Evolutionary conservation across 2,888 invertebrate genomes (phyloP).

Genomic region (Lycocerus yunnanus): DNA sequence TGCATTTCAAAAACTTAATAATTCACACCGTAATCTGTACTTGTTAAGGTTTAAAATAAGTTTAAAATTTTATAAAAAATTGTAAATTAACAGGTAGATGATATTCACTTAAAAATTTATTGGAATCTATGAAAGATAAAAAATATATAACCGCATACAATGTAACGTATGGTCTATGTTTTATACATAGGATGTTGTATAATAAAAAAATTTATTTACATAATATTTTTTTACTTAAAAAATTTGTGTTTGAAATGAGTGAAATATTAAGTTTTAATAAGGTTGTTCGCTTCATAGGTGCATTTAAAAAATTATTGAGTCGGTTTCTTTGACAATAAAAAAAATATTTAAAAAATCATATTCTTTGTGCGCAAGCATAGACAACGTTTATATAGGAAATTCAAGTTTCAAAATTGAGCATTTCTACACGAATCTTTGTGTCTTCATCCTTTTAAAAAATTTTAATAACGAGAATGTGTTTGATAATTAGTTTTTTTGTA

Average conservation of each 20-base stretch:
- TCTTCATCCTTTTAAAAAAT: constrained; percentile 1
- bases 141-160: too few species aligned
- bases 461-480: not conserved
- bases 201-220: too few species aligned
- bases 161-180: too few species aligned
- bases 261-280: too few species aligned
- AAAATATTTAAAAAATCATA: not conserved
- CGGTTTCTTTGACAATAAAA: not conserved
- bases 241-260: too few species aligned
- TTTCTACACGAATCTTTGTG: constrained; percentile 2
- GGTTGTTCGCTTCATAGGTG: too few species aligned
- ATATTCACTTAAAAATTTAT: too few species aligned
- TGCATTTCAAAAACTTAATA: not conserved
- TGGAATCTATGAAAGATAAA: too few species aligned
- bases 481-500: not conserved
- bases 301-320: too few species aligned
- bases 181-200: too few species aligned
- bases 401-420: constrained; percentile 4
- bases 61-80: not conserved
- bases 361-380: constrained; percentile 12
- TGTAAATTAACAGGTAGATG: too few species aligned
- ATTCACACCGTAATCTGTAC: not conserved
- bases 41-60: not conserved
- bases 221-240: too few species aligned
- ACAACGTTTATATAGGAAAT: constrained; percentile 14